A percentile compares a stretch with the other conserved stretches of the same genome.
These are phyloP conservation scores for Nomada lathburiana DNA, from an alignment of 2,888 invertebrate species.

Conservation along the genomic window DNA sequence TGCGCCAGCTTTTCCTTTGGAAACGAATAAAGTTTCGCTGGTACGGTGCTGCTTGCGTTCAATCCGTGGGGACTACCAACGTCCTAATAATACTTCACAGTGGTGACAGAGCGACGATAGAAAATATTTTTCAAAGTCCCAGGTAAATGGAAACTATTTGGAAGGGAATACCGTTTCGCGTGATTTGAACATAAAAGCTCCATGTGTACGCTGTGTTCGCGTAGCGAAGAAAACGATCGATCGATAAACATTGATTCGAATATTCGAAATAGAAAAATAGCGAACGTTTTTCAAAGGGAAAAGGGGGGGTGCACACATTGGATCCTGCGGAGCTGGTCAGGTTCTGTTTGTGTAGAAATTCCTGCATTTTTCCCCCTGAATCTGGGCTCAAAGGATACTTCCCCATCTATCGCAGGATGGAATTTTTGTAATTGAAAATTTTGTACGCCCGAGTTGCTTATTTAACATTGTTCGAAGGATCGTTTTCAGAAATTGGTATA, in stretches of 20 bases:
- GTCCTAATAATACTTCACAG: no score
- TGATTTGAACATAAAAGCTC: neutral
- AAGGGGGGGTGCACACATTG: conserved; percentile 23
- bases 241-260: neutral
- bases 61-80: no score
- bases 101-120: neutral
- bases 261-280: conserved; percentile 15
- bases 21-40: no score
- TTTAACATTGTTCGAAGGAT: no score
- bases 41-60: no score
- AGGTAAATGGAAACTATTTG: conserved; percentile 8
- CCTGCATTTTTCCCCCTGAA: conserved; percentile 23
- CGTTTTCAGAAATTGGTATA: neutral
- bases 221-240: conserved; percentile 22
- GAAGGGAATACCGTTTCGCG: neutral
- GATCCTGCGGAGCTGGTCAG: conserved; percentile 46
- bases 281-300: conserved; percentile 15
- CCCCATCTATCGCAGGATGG: neutral
- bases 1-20: no score
- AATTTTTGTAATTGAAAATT: neutral
- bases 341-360: conserved; percentile 49
- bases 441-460: no score
- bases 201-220: no score
- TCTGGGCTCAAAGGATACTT: neutral
- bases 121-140: neutral